phyloP scores from a whole-genome alignment of 1,140 invertebrate species.

The Drosophila bocki region DNA sequence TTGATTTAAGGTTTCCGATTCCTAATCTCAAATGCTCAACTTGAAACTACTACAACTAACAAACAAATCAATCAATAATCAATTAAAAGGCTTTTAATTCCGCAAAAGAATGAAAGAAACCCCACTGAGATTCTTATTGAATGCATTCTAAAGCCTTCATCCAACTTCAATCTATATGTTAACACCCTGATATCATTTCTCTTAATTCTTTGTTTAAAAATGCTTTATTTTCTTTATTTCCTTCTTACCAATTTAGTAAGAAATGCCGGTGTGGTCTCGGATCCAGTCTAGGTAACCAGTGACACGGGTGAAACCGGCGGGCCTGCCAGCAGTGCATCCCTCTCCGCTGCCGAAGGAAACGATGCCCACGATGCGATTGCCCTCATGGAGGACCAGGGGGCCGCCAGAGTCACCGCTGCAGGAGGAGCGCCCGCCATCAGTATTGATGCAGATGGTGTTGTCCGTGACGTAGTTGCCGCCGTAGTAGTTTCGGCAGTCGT shows the following conservation, averaged over 20 bases:
- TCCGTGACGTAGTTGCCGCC: slow-evolving; percentile 25
- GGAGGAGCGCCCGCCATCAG: slow-evolving; percentile 24
- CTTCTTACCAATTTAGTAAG: slow-evolving; percentile 21
- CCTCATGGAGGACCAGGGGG: slow-evolving; percentile 39
- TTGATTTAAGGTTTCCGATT: background rate
- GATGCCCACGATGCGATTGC: slow-evolving; percentile 84
- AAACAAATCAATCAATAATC: background rate
- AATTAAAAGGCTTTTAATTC: background rate
- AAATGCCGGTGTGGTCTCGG: slow-evolving; percentile 85
- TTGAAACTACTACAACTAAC: background rate
- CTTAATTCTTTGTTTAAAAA: background rate
- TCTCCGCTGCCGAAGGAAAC: slow-evolving; percentile 85
- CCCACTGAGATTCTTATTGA: background rate
- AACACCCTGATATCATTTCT: background rate
- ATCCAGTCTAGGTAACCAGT: slow-evolving; percentile 86
- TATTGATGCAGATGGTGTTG: slow-evolving; percentile 39
- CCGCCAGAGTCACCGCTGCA: slow-evolving; percentile 58
- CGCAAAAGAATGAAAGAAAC: background rate
- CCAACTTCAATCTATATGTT: background rate
- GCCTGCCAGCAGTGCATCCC: slow-evolving; percentile 86
- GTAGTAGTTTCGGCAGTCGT: slow-evolving; percentile 40
- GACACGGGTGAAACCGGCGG: slow-evolving; percentile 86
- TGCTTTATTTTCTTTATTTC: background rate
- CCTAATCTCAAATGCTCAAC: background rate
- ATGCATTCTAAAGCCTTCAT: background rate